These are phyloP conservation scores for Labeo rohita DNA, from an alignment of 2,113 vertebrate genomes.

Conservation along the genomic window DNA sequence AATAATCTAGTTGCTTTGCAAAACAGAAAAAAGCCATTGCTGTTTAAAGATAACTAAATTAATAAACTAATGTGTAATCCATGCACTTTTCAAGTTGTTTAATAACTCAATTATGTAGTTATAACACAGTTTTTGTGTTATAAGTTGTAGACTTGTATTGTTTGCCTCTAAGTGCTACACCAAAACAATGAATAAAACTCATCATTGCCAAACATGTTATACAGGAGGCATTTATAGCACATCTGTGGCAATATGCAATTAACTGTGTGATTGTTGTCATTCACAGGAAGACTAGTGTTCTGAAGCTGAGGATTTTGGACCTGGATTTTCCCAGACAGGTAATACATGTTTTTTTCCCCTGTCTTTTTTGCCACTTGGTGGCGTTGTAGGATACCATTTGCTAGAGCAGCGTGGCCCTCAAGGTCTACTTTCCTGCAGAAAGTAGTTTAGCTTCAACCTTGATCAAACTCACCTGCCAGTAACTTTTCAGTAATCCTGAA, in stretches of 20 bases:
- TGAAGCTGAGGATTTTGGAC: neutral
- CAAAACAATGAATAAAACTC: neutral
- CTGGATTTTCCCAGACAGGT: conserved; percentile 32
- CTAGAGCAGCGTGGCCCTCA: neutral
- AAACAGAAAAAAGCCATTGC: neutral
- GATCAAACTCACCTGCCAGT: no score
- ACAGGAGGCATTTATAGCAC: neutral
- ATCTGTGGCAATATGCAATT: neutral
- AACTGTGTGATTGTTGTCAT: conserved; percentile 18
- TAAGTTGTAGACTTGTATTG: neutral
- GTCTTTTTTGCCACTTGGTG: conserved; percentile 36
- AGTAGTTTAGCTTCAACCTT: no score
- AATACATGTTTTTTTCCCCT: neutral
- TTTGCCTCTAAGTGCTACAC: neutral
- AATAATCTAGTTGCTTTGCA: neutral
- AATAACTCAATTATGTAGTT: neutral
- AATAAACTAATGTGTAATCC: neutral
- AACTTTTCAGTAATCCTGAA: no score
- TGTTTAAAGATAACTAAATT: neutral
- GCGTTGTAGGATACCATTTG: conserved; percentile 4
- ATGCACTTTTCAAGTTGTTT: neutral
- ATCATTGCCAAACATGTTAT: neutral
- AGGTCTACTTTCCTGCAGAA: no score
- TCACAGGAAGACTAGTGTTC: conserved; percentile 42
- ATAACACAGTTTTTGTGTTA: neutral